These are phyloP conservation scores for Burhinus oedicnemus DNA, from an alignment of 2,113 vertebrate genomes.

Conservation along the genomic window DNA sequence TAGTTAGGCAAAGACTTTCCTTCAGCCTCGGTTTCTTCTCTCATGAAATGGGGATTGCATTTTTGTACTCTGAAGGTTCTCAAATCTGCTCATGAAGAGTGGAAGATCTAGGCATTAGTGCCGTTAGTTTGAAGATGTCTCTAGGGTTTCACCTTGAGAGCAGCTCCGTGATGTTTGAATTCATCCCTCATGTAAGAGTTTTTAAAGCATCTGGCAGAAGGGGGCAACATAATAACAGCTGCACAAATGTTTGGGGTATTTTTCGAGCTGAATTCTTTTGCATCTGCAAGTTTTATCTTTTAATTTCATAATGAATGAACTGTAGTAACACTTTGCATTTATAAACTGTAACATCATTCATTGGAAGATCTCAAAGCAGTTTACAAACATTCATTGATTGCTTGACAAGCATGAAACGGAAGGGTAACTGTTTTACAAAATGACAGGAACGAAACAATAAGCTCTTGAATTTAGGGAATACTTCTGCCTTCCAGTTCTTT, in stretches of 20 bases:
- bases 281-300: not conserved
- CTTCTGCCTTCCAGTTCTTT: not conserved
- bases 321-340: not conserved
- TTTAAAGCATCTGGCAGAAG: constrained; percentile 11
- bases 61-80: not conserved
- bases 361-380: not conserved
- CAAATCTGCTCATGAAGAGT: not conserved
- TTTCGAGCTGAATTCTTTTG: not conserved
- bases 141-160: not conserved
- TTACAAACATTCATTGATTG: constrained; percentile 31
- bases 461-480: not conserved
- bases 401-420: constrained; percentile 38
- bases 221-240: not conserved
- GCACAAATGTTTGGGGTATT: not conserved
- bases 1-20: not conserved
- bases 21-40: not conserved
- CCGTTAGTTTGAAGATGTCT: not conserved
- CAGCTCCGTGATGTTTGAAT: not conserved
- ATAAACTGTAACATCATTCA: not conserved
- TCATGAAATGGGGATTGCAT: not conserved
- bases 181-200: not conserved
- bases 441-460: not conserved
- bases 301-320: not conserved
- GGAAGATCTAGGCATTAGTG: not conserved
- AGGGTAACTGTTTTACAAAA: not conserved